Base-by-base conservation (phyloP, 1,140 invertebrate species). In the Zaprionus ghesquierei region DNA sequence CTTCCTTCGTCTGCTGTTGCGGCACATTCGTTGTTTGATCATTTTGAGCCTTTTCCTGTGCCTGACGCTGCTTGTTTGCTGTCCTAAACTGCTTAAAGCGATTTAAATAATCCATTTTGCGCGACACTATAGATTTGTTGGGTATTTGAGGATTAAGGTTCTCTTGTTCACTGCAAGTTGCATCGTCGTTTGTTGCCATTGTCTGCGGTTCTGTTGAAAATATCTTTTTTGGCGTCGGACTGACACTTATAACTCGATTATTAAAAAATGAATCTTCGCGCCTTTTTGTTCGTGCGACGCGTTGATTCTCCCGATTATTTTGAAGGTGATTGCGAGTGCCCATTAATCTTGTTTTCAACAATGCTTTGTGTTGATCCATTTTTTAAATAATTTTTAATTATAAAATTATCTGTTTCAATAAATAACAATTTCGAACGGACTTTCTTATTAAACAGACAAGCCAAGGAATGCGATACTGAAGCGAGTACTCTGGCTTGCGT, bases 221-320 rank as follows among this genome's bases (percentile, higher is more conserved):
- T 6, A 9, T 51, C 15, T 61, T 46, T 2, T 23, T 23, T 13
- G 79, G 69, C 5, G 72, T 76, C 8, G 68, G 79, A 64, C 73
- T 79, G 0, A 69, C 13, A 18, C 35, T 65, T 6, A 84, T 84
- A 8, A 53, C 38, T 29, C 79, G 84, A 46, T 89, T 89, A 15
- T 23, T 69, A 23, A 80, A 59, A 50, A 80, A 87, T 25, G 31
- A 35, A 20, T 82, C 63, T 5, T 84, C 63, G 9, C 82, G 69
- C 12, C 68, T 65, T 41, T 84, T 79, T 29, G 54, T 41, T 29
- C 80, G 79, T 53, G 51, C 50, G 8, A 70, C 76, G 25, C 62
- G 55, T 2, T 77, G 69, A 0, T 25, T 60, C 6, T 80, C 66
- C 2, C 84, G 77, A 51, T 80, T 79, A 10, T 54, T 20, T 29